A percentile compares a stretch with the other conserved stretches of the same genome.
These are phyloP conservation scores for Acanthornis magna DNA, from an alignment of 2,797 vertebrate species.

Conservation along the genomic window DNA sequence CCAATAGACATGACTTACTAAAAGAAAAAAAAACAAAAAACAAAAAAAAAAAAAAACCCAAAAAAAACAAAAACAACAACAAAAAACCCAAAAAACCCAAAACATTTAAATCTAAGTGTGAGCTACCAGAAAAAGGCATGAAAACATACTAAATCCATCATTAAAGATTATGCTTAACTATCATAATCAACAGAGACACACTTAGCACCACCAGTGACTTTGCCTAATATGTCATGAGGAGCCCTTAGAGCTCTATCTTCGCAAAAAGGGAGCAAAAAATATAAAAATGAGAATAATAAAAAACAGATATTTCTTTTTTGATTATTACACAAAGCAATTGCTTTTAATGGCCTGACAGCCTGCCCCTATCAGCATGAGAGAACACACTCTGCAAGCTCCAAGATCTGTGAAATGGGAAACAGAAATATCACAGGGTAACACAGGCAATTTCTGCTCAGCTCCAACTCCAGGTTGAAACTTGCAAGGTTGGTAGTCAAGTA, in stretches of 20 bases:
- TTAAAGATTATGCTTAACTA: not conserved
- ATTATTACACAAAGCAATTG: not conserved
- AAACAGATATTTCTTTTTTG: too few species aligned
- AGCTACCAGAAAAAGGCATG: not conserved
- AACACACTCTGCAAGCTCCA: not conserved
- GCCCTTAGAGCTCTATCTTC: not conserved
- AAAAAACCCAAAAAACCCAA: not conserved
- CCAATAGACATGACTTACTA: not conserved
- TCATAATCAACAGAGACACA: not conserved
- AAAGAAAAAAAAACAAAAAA: not conserved
- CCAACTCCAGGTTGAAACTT: not conserved
- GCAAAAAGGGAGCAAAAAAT: fast-evolving
- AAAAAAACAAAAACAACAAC: not conserved
- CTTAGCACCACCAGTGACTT: not conserved
- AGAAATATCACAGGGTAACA: not conserved
- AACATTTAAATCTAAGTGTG: not conserved
- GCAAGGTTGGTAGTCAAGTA: fast-evolving
- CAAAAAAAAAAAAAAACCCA: not conserved
- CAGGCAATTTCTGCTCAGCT: not conserved
- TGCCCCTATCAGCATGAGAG: not conserved
- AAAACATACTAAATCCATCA: not conserved
- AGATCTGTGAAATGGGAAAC: not conserved
- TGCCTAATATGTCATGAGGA: not conserved
- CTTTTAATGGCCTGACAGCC: not conserved
- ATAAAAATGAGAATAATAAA: too few species aligned